Conservation (phyloP, 1,140 invertebrate genomes). For the Holotrichia oblita region DNA sequence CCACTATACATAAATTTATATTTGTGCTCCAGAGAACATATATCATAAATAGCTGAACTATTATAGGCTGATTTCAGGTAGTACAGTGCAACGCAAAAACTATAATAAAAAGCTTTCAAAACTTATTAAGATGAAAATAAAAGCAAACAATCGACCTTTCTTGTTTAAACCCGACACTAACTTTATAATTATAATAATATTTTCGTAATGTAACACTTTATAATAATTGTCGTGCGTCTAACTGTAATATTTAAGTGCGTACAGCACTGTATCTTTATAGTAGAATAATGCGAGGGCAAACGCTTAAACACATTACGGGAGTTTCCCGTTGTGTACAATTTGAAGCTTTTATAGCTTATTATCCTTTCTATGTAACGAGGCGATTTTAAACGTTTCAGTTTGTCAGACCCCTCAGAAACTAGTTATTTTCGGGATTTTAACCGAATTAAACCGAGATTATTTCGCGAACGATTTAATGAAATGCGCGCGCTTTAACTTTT, state of each 20-base stretch:
- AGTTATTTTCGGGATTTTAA: slow-evolving; percentile 3
- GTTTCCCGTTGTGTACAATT: not conserved
- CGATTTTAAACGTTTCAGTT: slow-evolving; percentile 4
- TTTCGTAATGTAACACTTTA: too few species aligned
- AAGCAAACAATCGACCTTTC: too few species aligned
- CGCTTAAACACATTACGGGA: not conserved
- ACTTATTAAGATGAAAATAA: too few species aligned
- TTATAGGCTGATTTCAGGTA: too few species aligned
- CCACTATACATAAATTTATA: too few species aligned
- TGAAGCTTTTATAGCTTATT: slow-evolving; percentile 17
- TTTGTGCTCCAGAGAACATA: too few species aligned
- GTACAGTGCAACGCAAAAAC: too few species aligned
- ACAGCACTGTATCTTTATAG: not conserved
- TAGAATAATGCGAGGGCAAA: not conserved
- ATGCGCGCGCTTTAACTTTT: not conserved
- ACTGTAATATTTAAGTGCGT: not conserved
- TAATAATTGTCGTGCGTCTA: not conserved
- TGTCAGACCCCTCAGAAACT: not conserved
- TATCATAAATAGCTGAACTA: too few species aligned
- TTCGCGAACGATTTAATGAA: slow-evolving; percentile 16
- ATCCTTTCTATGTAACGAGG: slow-evolving; percentile 3
- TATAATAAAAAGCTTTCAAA: too few species aligned
- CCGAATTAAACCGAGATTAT: not conserved
- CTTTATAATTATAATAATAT: too few species aligned
- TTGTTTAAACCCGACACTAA: too few species aligned